phyloP scores from a whole-genome alignment of 1,140 invertebrate genomes.

The Coelopa frigida region DNA sequence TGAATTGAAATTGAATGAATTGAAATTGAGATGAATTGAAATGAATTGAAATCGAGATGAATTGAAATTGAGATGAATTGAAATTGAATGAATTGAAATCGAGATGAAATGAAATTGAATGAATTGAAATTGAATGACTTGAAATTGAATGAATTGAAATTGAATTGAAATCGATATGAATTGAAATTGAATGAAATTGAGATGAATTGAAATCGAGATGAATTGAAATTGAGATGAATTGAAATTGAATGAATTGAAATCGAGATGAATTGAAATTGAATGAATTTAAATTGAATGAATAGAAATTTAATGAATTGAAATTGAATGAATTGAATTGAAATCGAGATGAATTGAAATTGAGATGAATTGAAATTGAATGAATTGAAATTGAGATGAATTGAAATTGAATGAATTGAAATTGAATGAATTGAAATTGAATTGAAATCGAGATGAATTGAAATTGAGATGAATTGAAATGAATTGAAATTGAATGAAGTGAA shows the following conservation, averaged over 20 bases:
- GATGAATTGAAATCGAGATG: background rate
- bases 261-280: too few species aligned
- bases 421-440: constrained; percentile 4
- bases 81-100: background rate
- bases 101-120: constrained; percentile 11
- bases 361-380: constrained; percentile 7
- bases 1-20: too few species aligned
- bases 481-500: constrained; percentile 9
- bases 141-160: too few species aligned
- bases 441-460: background rate
- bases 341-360: background rate
- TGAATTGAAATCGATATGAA: constrained; percentile 4
- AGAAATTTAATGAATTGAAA: background rate
- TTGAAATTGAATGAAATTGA: constrained; percentile 16
- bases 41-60: constrained; percentile 14
- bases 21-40: constrained; percentile 2
- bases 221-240: background rate
- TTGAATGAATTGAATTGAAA: constrained; percentile 4
- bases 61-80: background rate
- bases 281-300: background rate
- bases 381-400: constrained; percentile 4
- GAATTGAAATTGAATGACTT: background rate
- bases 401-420: constrained; percentile 1
- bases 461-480: constrained; percentile 1
- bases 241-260: constrained; percentile 9